Percentiles rank a stretch among this genome's conserved stretches.
These are phyloP conservation scores for Lepidurus packardi DNA, from an alignment of 1,140 invertebrate species.

Conservation along the genomic window DNA sequence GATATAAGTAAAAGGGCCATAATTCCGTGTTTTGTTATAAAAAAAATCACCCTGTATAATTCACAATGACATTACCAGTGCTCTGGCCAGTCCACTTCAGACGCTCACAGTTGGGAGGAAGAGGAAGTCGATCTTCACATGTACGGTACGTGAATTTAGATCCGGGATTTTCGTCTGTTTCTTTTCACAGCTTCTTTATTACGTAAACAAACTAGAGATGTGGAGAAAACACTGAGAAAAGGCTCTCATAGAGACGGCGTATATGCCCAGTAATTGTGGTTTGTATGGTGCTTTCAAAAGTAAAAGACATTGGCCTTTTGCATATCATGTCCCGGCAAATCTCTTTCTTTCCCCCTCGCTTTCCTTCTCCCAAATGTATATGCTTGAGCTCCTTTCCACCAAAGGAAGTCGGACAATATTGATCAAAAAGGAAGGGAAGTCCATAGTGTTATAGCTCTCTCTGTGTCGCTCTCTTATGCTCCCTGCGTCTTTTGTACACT, in stretches of 20 bases:
- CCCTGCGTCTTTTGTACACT: not conserved
- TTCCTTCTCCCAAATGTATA: slow-evolving; percentile 10
- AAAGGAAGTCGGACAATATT: slow-evolving; percentile 10
- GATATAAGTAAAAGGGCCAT: too few species aligned
- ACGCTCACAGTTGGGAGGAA: too few species aligned
- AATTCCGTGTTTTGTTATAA: too few species aligned
- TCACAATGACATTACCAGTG: too few species aligned
- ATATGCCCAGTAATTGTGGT: not conserved
- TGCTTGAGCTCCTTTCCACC: not conserved
- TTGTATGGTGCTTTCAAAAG: not conserved
- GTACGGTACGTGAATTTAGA: too few species aligned
- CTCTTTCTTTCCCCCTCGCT: not conserved
- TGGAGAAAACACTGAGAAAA: too few species aligned
- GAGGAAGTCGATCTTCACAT: too few species aligned
- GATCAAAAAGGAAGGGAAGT: slow-evolving; percentile 21
- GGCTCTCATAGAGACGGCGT: not conserved
- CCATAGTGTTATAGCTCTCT: not conserved
- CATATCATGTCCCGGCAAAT: not conserved
- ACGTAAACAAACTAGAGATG: too few species aligned
- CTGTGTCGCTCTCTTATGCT: not conserved
- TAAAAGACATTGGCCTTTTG: not conserved
- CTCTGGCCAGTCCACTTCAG: too few species aligned
- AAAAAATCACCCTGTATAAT: too few species aligned
- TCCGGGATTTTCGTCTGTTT: too few species aligned
- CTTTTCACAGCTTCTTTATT: too few species aligned